Evolutionary conservation across 2,888 invertebrate species (phyloP), one percentile per base, ranked within the genome.

Genomic region (Endotricha flammealis): DNA sequence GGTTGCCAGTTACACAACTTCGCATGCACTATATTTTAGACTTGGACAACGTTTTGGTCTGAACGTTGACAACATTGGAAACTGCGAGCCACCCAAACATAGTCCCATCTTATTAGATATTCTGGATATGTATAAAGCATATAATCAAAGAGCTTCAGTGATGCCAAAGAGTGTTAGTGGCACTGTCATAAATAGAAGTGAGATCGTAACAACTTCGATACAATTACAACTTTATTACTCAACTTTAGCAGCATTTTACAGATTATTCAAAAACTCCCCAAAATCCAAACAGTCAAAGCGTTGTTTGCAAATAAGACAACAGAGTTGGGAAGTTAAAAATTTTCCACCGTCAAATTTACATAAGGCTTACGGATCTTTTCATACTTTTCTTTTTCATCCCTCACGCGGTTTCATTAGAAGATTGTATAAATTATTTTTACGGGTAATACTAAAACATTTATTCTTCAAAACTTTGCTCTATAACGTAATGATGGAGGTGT

Each of bases 231-330:
- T 56, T 64, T 60, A 64, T 60, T 56, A 51, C 44, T 50, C 47
- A 49, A 52, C 46, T 55, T 54, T 53, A 51, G 12, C 11, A 8
- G 24, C 24, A 32, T 23, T 20, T 12, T 13, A n/a, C n/a, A 24
- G 12, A 40, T 40, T 38, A 36, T 35, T 40, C 39, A 36, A 29
- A 29, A 38, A 41, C 44, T 29, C 9, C 12, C 12, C 17, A 12
- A 31, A 17, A 16, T 34, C 24, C 35, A 54, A 47, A 47, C 52
- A 64, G 61, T 67, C 64, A 64, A 61, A 58, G 64, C 53, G 73
- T 69, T 80, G 76, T 78, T 80, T 63, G 63, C 66, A 77, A 79
- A 78, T 75, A 80, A 77, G 74, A 75, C 72, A 58, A 71, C 72
- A 72, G 67, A 69, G 64, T 73, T 64, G 65, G 68, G 50, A 76